Evolutionary conservation across 1,140 invertebrate species (phyloP).

Genomic region (Heliconius himera): DNA sequence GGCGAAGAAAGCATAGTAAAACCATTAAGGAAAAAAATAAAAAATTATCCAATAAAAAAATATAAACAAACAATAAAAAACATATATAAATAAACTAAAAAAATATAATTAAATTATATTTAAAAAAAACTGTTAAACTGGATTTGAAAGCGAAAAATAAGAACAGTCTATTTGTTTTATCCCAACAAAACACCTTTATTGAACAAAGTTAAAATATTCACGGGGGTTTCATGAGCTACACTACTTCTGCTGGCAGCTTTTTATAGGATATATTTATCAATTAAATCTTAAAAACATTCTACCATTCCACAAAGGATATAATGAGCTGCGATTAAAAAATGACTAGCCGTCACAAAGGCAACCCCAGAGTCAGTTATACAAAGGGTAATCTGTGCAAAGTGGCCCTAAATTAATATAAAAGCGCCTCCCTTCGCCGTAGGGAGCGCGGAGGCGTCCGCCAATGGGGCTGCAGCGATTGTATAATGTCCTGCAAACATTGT

Average conservation of each 20-base stretch:
- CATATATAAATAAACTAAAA: too few species aligned
- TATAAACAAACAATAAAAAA: too few species aligned
- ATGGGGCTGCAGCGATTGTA: constrained; percentile 46
- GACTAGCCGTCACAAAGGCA: constrained; percentile 72
- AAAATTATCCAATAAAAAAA: too few species aligned
- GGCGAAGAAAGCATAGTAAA: too few species aligned
- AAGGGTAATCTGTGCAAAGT: constrained; percentile 72
- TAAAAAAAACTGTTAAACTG: too few species aligned
- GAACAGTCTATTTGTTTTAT: background rate
- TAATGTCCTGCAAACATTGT: constrained; percentile 60
- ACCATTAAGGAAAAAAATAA: too few species aligned
- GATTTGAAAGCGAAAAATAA: too few species aligned
- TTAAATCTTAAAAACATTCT: constrained; percentile 45
- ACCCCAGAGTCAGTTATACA: constrained; percentile 66
- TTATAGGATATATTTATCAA: constrained; percentile 38
- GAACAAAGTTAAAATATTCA: background rate
- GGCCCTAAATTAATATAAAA: constrained; percentile 71
- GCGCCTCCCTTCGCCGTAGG: constrained; percentile 61
- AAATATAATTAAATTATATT: too few species aligned
- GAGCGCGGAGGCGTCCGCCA: constrained; percentile 47
- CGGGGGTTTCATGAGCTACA: background rate
- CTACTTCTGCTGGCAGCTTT: background rate
- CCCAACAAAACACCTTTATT: background rate
- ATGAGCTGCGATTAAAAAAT: constrained; percentile 70
- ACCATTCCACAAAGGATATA: constrained; percentile 55